phyloP scores from a whole-genome alignment of 2,888 invertebrate genomes.

The Phlogophora meticulosa region DNA sequence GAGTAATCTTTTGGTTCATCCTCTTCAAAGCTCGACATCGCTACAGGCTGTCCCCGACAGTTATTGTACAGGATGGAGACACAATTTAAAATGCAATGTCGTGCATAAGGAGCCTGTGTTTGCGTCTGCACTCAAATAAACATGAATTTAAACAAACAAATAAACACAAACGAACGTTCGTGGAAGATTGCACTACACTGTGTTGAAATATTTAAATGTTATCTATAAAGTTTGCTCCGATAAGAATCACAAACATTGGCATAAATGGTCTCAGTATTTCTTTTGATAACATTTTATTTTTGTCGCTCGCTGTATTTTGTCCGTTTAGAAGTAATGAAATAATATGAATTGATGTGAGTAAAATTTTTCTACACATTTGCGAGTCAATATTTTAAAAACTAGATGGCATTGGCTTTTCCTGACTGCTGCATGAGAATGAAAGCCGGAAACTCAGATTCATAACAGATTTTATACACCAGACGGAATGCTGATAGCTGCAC shows the following conservation, averaged over 20 bases:
- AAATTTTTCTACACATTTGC: no score
- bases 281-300: no score
- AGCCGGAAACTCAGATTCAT: no score
- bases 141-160: slow-evolving; percentile 8
- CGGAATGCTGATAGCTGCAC: no score
- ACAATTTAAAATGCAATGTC: slow-evolving; percentile 14
- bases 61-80: slow-evolving; percentile 13
- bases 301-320: no score
- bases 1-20: neutral
- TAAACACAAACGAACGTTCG: neutral
- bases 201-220: slow-evolving; percentile 11
- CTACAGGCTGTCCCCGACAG: neutral
- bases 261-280: neutral
- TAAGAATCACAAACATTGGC: neutral
- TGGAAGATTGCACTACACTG: neutral
- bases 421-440: no score
- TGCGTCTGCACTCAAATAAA: neutral
- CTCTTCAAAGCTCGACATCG: neutral
- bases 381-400: no score
- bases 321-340: no score
- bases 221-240: neutral
- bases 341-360: no score
- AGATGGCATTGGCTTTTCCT: no score
- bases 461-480: no score
- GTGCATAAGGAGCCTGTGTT: neutral